Evolutionary conservation across 1,140 invertebrate species (phyloP), one percentile per base, ranked within the genome.

Genomic region (Zophobas morio): DNA sequence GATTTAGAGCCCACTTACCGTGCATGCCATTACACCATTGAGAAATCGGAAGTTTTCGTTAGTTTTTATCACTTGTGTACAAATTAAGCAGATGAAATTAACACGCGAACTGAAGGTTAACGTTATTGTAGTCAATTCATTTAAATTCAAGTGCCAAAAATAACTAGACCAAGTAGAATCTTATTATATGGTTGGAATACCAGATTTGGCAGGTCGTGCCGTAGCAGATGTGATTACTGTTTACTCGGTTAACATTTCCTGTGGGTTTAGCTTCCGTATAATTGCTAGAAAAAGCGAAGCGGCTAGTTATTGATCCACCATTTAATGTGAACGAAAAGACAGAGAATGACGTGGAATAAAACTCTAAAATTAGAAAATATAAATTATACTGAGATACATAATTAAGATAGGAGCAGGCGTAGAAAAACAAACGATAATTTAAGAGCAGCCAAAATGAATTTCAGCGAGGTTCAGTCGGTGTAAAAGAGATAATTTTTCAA

Each of bases 321-420:
- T 20, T 20, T 20, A 20, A 20, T 20, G 20, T 20, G 20, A 20
- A 20, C 20, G 20, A 20, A 20, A 20, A 20, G 20, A 20, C 20
- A 20, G 20, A 20, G 20, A 20, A 20, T 20, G 20, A 20, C 20
- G 20, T 20, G 20, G 20, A 20, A 20, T 20, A 20, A 20, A 66
- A 66, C 6, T 66, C 60, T 66, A 66, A 66, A 66, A 66, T 66
- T 66, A 66, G 60, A 66, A 42, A 66, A 66, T 66, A 66, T 66
- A 66, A 66, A 66, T 66, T 60, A 60, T 36, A 42, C 33, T 2
- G 39, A 66, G 60, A 66, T 66, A 66, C 60, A 66, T 66, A 66
- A 66, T 66, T 66, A 66, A 66, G 60, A 66, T 66, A 66, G 20
- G 60, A 66, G 33, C 36, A 36, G 8, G 57, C 36, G 57, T 63